Evolutionary conservation across 2,888 invertebrate species (phyloP).

Genomic region (Watsonalla cultraria): DNA sequence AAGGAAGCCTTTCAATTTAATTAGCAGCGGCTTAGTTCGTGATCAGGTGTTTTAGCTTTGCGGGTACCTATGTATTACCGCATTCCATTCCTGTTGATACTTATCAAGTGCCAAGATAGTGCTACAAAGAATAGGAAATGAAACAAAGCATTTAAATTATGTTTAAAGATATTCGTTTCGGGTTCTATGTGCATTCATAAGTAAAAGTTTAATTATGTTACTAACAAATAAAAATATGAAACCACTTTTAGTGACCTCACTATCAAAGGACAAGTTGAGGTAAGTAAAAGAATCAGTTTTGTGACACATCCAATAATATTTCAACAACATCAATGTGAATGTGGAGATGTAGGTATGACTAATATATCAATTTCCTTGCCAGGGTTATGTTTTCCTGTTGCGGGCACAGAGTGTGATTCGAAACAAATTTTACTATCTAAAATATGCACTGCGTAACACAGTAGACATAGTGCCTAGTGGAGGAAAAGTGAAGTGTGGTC

Average conservation of each 20-base stretch:
- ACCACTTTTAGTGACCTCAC: too few relatives aligned
- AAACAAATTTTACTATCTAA: background rate
- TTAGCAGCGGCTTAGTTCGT: conserved; percentile 20
- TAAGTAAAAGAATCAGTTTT: background rate
- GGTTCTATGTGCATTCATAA: background rate
- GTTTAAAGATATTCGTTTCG: background rate
- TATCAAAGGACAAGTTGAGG: background rate
- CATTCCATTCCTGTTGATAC: conserved; percentile 20
- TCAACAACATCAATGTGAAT: background rate
- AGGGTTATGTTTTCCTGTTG: background rate
- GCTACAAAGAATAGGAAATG: conserved; percentile 13
- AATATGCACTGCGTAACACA: background rate
- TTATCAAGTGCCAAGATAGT: conserved; percentile 11
- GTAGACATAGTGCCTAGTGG: background rate
- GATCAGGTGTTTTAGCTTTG: conserved; percentile 7
- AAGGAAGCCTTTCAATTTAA: conserved; percentile 25
- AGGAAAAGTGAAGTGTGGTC: conserved; percentile 1
- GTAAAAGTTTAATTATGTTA: background rate
- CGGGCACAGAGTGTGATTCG: background rate
- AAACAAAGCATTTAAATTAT: conserved; percentile 4
- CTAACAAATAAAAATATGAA: background rate
- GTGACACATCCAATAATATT: background rate
- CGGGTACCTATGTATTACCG: conserved; percentile 17
- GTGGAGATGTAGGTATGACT: background rate
- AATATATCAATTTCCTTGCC: background rate